Evolutionary conservation across 2,888 invertebrate genomes (phyloP).

Genomic region (Trissonchulus latispiculum): DNA sequence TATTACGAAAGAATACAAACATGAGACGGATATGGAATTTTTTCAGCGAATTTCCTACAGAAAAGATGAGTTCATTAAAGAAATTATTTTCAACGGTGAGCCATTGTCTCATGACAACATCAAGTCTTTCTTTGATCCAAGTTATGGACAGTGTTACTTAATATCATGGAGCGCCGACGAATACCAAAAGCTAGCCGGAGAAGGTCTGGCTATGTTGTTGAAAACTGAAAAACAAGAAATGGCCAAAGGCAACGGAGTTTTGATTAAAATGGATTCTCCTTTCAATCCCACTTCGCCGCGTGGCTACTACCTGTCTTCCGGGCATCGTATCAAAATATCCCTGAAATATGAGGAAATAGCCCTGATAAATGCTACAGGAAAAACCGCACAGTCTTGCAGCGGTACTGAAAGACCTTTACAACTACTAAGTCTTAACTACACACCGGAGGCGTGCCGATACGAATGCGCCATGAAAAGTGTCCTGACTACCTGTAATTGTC

Average conservation of each 20-base stretch:
- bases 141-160: background rate
- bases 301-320: background rate
- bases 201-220: background rate
- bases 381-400: background rate
- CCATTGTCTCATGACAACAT: background rate
- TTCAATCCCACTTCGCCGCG: background rate
- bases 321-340: background rate
- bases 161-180: background rate
- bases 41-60: background rate
- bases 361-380: background rate
- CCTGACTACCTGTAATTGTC: background rate
- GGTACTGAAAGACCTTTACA: background rate
- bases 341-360: background rate
- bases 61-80: background rate
- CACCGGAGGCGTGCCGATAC: background rate
- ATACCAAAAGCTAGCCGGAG: background rate
- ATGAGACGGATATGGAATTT: slow-evolving; percentile 2
- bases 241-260: background rate
- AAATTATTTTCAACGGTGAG: background rate
- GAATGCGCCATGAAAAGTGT: background rate
- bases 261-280: background rate
- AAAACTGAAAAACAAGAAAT: background rate
- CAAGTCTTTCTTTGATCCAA: background rate
- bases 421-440: background rate
- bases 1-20: background rate